Percentiles rank a stretch among this genome's conserved stretches.
Evolutionary conservation across 2,888 invertebrate genomes (phyloP).

Genomic region (Clivina fossor): DNA sequence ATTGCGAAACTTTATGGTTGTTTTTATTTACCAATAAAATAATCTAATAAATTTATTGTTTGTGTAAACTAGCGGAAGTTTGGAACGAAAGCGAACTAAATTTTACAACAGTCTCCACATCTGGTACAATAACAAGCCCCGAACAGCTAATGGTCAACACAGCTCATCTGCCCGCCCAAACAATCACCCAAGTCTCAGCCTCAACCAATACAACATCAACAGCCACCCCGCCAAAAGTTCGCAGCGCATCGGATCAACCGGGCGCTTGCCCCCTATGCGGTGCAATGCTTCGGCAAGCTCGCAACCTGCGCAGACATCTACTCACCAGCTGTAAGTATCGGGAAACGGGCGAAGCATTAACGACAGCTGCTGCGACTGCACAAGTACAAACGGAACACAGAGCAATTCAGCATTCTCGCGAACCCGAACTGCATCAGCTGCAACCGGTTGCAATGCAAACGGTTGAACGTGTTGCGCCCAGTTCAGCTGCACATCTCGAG

Average conservation of each 20-base stretch:
- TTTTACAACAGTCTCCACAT: constrained; percentile 21
- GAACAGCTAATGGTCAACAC: constrained; percentile 27
- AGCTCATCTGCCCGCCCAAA: constrained; percentile 22
- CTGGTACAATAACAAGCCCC: constrained; percentile 22
- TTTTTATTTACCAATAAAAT: too few relatives aligned
- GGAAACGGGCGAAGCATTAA: constrained; percentile 32
- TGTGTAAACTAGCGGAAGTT: too few relatives aligned
- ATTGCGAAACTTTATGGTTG: background rate
- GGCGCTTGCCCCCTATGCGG: constrained; percentile 63
- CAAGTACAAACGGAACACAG: constrained; percentile 22
- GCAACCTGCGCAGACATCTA: constrained; percentile 61
- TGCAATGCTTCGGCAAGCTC: constrained; percentile 61
- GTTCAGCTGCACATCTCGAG: constrained; percentile 36
- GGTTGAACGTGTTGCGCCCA: constrained; percentile 36
- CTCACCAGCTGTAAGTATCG: constrained; percentile 45
- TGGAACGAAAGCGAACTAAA: constrained; percentile 28
- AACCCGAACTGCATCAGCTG: constrained; percentile 37
- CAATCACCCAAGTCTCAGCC: constrained; percentile 18
- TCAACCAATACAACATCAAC: constrained; percentile 23
- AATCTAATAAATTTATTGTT: too few relatives aligned
- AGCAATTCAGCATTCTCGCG: constrained; percentile 30
- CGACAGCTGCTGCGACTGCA: constrained; percentile 5
- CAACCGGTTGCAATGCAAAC: constrained; percentile 38
- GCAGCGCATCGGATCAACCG: constrained; percentile 64
- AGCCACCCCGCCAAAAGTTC: constrained; percentile 53